These are phyloP conservation scores for Osmoderma eremita DNA, from an alignment of 2,888 invertebrate genomes.

Conservation along the genomic window DNA sequence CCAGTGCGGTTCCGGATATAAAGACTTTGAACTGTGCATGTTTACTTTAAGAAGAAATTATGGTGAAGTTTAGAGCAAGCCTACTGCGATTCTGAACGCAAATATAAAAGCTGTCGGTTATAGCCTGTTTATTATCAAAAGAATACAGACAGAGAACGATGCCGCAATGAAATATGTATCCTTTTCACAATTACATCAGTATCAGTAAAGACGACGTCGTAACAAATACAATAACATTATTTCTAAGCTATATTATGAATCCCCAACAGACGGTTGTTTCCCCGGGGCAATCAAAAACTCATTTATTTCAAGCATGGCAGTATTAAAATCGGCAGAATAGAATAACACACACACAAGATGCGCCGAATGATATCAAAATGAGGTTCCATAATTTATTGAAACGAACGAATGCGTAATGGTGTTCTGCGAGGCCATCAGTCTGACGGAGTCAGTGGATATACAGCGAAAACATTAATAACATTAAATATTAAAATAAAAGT, in stretches of 20 bases:
- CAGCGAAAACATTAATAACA: constrained; percentile 1
- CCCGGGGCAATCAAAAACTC: constrained; percentile 41
- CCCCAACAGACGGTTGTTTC: constrained; percentile 15
- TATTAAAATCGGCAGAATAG: constrained; percentile 38
- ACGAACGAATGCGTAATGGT: background rate
- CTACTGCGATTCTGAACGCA: no score
- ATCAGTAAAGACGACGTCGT: no score
- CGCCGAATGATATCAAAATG: constrained; percentile 10
- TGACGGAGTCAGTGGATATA: background rate
- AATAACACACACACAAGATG: constrained; percentile 33
- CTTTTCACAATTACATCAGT: no score
- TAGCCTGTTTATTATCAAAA: no score
- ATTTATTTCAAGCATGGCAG: constrained; percentile 39
- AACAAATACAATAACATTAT: constrained; percentile 25
- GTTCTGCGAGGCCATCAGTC: background rate
- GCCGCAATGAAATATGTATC: no score
- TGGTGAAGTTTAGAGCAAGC: no score
- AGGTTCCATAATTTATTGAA: constrained; percentile 15
- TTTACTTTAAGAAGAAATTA: no score
- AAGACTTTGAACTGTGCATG: no score
- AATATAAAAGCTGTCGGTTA: no score
- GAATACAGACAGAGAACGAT: no score
- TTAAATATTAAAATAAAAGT: constrained; percentile 16
- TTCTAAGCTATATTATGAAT: constrained; percentile 38
- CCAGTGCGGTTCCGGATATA: no score